Base-by-base conservation (phyloP, 2,113 vertebrate species). In the Blennius ocellaris region DNA sequence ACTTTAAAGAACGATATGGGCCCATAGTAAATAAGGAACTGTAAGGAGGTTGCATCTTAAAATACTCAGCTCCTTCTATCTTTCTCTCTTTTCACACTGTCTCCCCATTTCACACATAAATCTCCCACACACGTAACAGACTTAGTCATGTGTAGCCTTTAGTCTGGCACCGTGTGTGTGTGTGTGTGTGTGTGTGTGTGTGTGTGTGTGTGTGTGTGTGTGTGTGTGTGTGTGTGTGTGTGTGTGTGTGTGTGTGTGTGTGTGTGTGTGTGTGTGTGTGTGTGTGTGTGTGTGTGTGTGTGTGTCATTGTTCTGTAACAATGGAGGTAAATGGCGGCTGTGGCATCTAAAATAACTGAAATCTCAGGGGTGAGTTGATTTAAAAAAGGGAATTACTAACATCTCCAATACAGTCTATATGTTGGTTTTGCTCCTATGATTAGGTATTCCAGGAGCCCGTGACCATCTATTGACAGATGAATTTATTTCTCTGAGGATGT, bases 31-130 rank as follows among this genome's bases (percentile, higher is more conserved):
- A 86, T 55, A 87, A 80, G 9, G 7, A 73, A 73, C 66, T 44
- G 71, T 15, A 36, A 71, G 51, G 43, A 57, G 56, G 37, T 64
- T 55, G 55, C 41, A 41, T 73, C 65, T 83, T 65, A 78, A 89
- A 79, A 71, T 51, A 80, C 79, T 63, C 58, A 52, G 59, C 65
- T 62, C 65, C 39, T n/a, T 45, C 53, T 38, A 47, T 54, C 21
- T 61, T 57, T 67, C 43, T 51, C 39, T 36, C 10, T 7, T 54
- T 79, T 61, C 73, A 36, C 7, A 5, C 79, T 55, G 69, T 63
- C 74, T 87, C 68, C 65, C 66, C 63, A 17, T 87, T 81, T 87
- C 77, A 82, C 82, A 85, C 70, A 78, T 75, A 66, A 65, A 69
- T 76, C 83, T 82, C 83, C 83, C 21, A 30, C 73, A 80, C 83